phyloP scores from a whole-genome alignment of 2,888 invertebrate species.

The Phalera bucephala region DNA sequence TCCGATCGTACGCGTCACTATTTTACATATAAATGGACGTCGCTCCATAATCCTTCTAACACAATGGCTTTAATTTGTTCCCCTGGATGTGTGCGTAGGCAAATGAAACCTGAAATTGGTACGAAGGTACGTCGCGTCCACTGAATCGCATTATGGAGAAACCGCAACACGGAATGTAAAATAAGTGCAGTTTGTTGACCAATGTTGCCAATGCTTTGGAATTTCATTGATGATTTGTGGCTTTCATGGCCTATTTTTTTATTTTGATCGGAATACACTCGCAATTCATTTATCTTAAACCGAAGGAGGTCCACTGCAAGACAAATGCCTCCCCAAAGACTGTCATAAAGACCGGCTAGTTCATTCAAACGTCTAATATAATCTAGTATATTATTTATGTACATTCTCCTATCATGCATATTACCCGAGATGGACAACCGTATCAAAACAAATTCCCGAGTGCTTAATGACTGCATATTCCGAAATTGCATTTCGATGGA shows the following conservation, averaged over 20 bases:
- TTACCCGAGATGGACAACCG: too few species aligned
- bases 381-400: too few species aligned
- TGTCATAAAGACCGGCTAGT: too few species aligned
- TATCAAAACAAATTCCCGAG: too few species aligned
- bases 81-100: slow-evolving; percentile 59
- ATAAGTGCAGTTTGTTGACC: slow-evolving; percentile 18
- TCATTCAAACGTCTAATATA: too few species aligned
- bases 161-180: slow-evolving; percentile 28
- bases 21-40: slow-evolving; percentile 81
- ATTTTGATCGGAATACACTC: too few species aligned
- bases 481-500: too few species aligned
- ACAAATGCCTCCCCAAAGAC: too few species aligned
- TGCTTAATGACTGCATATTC: too few species aligned
- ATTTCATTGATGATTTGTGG: neutral
- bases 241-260: neutral
- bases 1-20: slow-evolving; percentile 72
- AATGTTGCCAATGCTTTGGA: neutral
- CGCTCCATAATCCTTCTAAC: slow-evolving; percentile 76
- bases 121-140: slow-evolving; percentile 22
- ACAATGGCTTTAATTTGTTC: slow-evolving; percentile 79
- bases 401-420: too few species aligned
- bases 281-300: too few species aligned
- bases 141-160: slow-evolving; percentile 22
- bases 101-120: slow-evolving; percentile 63
- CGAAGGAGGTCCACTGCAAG: too few species aligned